Evolutionary conservation across 1,140 invertebrate genomes (phyloP), one percentile per base, ranked within the genome.

Genomic region (Eriocheir sinensis): DNA sequence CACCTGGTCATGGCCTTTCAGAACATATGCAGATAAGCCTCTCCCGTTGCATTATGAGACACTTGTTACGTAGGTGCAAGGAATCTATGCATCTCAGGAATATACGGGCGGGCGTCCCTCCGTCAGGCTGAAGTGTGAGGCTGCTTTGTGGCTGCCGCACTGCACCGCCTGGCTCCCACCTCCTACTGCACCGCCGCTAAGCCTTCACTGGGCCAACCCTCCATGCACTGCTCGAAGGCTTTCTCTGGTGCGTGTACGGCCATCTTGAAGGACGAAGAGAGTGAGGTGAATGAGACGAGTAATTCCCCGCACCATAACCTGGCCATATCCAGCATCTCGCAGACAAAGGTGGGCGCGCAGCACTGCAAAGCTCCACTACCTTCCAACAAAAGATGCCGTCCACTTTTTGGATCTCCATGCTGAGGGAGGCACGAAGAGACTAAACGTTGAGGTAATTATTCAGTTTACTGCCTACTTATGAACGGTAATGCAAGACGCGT

Each of bases 401-500:
- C n/a, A 72, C 8, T 53, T 17, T 83, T 89, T 36, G n/a, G 41
- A 38, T 89, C 17, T 89, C 53, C 53, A 89, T 53, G 48, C 32
- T 48, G 53, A 85, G 8, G 8, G 21, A 89, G 41, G 15, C 44
- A 89, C 32, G 36, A n/a, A 53, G 53, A 30, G 53, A 27, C 88
- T 32, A 38, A 53, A 53, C 8, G 41, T 40, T 89, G 34, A 41
- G 34, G 41, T 89, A 89, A 89, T 53, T 53, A 53, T 89, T 89
- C 53, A 89, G 44, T 89, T 89, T 30, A 53, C 41, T 30, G 12
- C 34, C 6, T 89, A 48, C 34, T 89, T 53, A 53, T 53, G 41
- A 53, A 32, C 40, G 30, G 34, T 89, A 40, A 89, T 53, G 88
- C 21, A 89, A 30, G 44, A 53, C 32, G 88, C 6, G n/a, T 30